These are phyloP conservation scores for Phycodurus eques DNA, from an alignment of 2,113 vertebrate genomes.

Conservation along the genomic window DNA sequence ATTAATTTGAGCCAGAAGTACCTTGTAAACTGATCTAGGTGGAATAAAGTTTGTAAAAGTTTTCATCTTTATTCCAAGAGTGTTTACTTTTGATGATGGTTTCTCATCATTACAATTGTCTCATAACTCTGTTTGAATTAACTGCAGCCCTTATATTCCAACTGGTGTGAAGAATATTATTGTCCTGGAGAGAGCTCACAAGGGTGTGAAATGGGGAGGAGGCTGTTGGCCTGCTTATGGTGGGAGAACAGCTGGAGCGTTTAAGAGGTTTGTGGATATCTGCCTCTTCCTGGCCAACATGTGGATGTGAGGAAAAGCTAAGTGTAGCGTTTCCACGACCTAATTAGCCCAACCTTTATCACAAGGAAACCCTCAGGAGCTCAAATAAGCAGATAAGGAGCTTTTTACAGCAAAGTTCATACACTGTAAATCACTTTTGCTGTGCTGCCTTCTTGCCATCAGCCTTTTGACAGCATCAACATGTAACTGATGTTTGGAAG, in stretches of 20 bases:
- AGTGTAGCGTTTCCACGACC: constrained; percentile 42
- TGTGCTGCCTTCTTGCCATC: neutral
- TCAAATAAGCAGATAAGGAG: constrained; percentile 26
- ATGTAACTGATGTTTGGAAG: neutral
- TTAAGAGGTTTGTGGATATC: constrained; percentile 15
- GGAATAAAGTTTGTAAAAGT: too few species aligned
- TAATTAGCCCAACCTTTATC: constrained; percentile 56
- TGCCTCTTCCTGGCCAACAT: constrained; percentile 46
- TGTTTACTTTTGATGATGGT: too few species aligned
- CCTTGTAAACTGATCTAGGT: too few species aligned
- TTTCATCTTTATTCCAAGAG: too few species aligned
- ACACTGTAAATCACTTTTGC: neutral
- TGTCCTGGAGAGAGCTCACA: constrained; percentile 52
- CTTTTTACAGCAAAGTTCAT: constrained; percentile 26
- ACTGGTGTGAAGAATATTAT: neutral
- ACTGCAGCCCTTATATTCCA: neutral
- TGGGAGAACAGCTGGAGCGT: constrained; percentile 48
- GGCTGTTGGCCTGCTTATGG: constrained; percentile 23
- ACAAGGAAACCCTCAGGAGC: constrained; percentile 48
- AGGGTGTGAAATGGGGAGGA: constrained; percentile 33
- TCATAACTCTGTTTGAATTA: neutral
- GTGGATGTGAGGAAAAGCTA: constrained; percentile 42
- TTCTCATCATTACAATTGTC: too few species aligned
- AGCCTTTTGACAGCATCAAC: neutral
- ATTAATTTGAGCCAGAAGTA: too few species aligned